These are phyloP conservation scores for Drosophila greeni DNA, from an alignment of 2,888 invertebrate genomes.

Conservation along the genomic window DNA sequence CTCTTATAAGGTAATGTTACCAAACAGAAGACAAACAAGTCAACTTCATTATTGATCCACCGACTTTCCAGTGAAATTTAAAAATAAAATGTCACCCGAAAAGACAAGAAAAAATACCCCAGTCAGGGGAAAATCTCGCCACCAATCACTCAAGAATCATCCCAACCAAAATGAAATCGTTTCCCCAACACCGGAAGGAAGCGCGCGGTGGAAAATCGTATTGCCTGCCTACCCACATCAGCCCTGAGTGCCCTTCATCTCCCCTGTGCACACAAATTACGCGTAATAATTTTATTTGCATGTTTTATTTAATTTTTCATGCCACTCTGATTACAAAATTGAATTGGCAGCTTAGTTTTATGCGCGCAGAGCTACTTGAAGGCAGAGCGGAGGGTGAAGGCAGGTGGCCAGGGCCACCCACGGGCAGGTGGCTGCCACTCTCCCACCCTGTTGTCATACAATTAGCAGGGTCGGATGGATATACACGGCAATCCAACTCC, in stretches of 20 bases:
- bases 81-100: conserved; percentile 6
- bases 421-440: conserved; percentile 17
- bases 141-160: conserved; percentile 12
- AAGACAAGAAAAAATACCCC: neutral
- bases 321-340: conserved; percentile 73
- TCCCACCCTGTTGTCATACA: conserved; percentile 61
- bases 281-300: conserved; percentile 73
- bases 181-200: conserved; percentile 23
- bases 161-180: conserved; percentile 9
- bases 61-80: neutral
- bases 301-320: conserved; percentile 74
- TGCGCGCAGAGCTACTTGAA: conserved; percentile 57
- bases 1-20: neutral
- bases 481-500: conserved; percentile 23
- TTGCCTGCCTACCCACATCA: conserved; percentile 15
- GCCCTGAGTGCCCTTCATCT: conserved; percentile 8
- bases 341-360: conserved; percentile 74
- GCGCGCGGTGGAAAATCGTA: conserved; percentile 9
- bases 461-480: conserved; percentile 60
- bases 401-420: conserved; percentile 17
- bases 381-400: conserved; percentile 15
- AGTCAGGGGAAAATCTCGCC: neutral
- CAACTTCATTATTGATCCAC: neutral
- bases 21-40: neutral
- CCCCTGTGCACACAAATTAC: conserved; percentile 61